Conservation (phyloP, 1,140 invertebrate species). For the Coptotermes formosanus region DNA sequence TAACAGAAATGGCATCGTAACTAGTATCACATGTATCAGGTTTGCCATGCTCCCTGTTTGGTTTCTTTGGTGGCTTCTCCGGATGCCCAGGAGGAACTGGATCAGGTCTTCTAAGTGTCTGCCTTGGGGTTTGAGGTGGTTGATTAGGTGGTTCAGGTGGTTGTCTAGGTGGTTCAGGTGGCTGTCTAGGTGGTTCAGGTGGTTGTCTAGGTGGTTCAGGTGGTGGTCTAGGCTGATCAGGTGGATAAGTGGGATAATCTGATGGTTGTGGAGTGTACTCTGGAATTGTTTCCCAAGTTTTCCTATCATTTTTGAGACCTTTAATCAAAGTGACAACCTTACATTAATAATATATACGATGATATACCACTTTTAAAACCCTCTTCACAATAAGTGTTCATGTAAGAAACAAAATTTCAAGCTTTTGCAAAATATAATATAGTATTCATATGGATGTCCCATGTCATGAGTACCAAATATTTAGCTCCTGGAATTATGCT, state of each 20-base stretch:
- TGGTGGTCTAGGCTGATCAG: conserved; percentile 40
- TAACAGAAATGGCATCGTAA: conserved; percentile 86
- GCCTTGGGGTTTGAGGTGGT: conserved; percentile 21
- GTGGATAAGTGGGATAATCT: conserved; percentile 37
- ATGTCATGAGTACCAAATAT: too few species aligned
- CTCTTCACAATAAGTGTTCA: too few species aligned
- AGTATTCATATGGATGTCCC: too few species aligned
- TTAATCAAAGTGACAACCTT: neutral
- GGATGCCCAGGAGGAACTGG: conserved; percentile 30
- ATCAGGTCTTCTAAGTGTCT: neutral
- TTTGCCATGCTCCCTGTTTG: conserved; percentile 45
- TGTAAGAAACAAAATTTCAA: too few species aligned
- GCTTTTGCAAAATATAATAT: too few species aligned
- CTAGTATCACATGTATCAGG: conserved; percentile 80
- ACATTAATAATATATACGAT: too few species aligned
- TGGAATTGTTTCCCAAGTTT: conserved; percentile 6
- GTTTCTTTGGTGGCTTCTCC: conserved; percentile 30
- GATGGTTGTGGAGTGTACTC: neutral
- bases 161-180: neutral
- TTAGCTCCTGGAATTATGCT: too few species aligned
- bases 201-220: conserved; percentile 21
- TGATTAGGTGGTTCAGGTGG: too few species aligned
- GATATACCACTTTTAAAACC: too few species aligned
- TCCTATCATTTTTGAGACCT: conserved; percentile 30
- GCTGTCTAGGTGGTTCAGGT: conserved; percentile 9